Evolutionary conservation across 2,888 invertebrate genomes (phyloP), one percentile per base, ranked within the genome.

Genomic region (Lamellibrachia satsuma): DNA sequence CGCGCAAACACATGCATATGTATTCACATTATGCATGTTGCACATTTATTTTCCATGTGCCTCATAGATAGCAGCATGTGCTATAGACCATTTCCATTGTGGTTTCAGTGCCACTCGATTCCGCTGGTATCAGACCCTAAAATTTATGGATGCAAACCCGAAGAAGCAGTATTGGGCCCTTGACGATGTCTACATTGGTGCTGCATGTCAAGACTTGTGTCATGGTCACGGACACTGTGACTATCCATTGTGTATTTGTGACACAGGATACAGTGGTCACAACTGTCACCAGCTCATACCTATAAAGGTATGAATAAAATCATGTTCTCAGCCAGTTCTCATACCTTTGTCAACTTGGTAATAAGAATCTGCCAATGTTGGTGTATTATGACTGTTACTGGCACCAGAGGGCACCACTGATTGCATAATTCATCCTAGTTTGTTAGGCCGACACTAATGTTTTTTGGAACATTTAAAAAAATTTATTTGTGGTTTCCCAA

Each of bases 131-230:
- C 96, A 96, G 93, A 94, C 57, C 92, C 93, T 22, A 93, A 93
- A 15, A 60, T 91, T 2, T 91, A 60, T 91, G 57, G 91, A 55
- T 52, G 51, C 75, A 11, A 52, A 90, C 92, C 27, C 91, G 57
- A 90, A 91, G 57, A 91, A 93, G 92, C 90, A 92, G 27, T 93
- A 94, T 91, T 97, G 96, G 96, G 96, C 96, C 22, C 93, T 97
- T 4, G 95, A 95, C 55, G 95, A 96, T 93, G 94, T 97, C 90
- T 97, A 96, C 94, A 96, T 96, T 52, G 97, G 97, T 7, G 95
- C 95, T 7, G 95, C 96, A 2, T 97, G 97, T 94, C 93, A 94
- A 0, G 94, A 95, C 75, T 93, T 95, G 93, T 97, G 97, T 94
- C 95, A 95, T 93, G 96, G 96, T 0, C 96, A 96, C 94, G 97